Evolutionary conservation across 2,113 vertebrate species (phyloP), one percentile per base, ranked within the genome.

Genomic region (Orcinus orca): DNA sequence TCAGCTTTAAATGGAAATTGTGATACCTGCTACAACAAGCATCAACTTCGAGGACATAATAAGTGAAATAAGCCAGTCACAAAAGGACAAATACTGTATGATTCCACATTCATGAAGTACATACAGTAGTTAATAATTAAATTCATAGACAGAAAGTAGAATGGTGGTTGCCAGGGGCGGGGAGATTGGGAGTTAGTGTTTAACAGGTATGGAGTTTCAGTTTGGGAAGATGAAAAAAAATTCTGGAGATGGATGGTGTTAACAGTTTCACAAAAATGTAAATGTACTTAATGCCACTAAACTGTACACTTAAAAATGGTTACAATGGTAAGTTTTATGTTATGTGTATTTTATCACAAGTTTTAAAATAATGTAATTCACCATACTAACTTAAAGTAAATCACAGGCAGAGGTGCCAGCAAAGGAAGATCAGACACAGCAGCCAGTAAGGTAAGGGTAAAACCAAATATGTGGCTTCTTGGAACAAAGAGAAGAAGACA

Each of bases 401-500:
- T 55, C 58, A 77, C 0, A 80, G 2, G 44, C 1, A 92, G 50
- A 84, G 25, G 4, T 80, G 25, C 10, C 62, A 90, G 44, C n/a
- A 90, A 36, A 86, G 67, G 13, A 79, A 41, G 20, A 70, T 15
- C 83, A 83, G 21, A 2, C 50, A 26, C 36, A 93, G 58, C 70
- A 96, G 55, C 47, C 50, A 95, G 47, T 12, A 50, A 77, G 11
- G n/a, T 6, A 38, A 44, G 50, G 55, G 23, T 58, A 21, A 81
- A 81, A 85, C 38, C 60, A 82, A 23, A 12, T 21, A 2, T 29
- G 38, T 33, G 53, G 41, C 53, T 93, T 90, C 73, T 67, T 41
- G 33, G 77, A 84, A 93, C 76, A 74, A 73, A 93, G 53, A 85
- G 65, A 87, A 90, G 53, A 80, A 74, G 93, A 53, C 41, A 76